Percentiles rank a stretch among this genome's conserved stretches.
Conservation (phyloP, 2,113 vertebrate genomes). For the Tiliqua scincoides region DNA sequence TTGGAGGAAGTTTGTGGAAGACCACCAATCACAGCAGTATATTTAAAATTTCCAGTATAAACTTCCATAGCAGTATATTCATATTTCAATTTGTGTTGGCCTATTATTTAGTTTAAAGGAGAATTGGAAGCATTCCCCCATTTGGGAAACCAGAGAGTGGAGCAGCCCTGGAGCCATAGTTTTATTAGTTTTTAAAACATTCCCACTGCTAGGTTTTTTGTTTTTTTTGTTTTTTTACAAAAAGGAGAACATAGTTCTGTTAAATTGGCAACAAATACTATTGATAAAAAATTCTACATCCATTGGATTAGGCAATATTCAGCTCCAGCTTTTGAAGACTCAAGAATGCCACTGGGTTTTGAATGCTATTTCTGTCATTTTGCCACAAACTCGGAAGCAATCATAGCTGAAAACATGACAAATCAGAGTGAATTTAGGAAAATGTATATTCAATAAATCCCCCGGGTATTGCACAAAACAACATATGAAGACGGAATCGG, state of each 20-base stretch:
- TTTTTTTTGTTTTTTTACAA: background rate
- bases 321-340: conserved; percentile 2
- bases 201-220: conserved; percentile 17
- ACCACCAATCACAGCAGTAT: too few relatives aligned
- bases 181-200: conserved; percentile 30
- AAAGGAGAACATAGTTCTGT: background rate
- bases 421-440: conserved; percentile 17
- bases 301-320: conserved; percentile 8
- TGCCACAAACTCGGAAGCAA: conserved; percentile 9
- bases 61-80: too few relatives aligned
- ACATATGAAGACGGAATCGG: conserved; percentile 18
- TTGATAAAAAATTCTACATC: conserved; percentile 20
- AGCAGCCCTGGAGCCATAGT: background rate
- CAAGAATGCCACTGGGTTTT: conserved; percentile 21
- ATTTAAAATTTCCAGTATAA: too few relatives aligned
- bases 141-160: conserved; percentile 1
- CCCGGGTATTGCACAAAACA: conserved; percentile 31
- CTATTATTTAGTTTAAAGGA: background rate
- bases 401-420: conserved; percentile 21
- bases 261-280: background rate
- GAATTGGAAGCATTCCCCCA: background rate
- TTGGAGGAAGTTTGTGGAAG: too few relatives aligned
- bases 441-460: conserved; percentile 26
- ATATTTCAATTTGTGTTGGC: background rate
- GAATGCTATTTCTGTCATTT: conserved; percentile 40